Base-by-base conservation (phyloP, 2,797 vertebrate species). In the Eidolon dupreanum region DNA sequence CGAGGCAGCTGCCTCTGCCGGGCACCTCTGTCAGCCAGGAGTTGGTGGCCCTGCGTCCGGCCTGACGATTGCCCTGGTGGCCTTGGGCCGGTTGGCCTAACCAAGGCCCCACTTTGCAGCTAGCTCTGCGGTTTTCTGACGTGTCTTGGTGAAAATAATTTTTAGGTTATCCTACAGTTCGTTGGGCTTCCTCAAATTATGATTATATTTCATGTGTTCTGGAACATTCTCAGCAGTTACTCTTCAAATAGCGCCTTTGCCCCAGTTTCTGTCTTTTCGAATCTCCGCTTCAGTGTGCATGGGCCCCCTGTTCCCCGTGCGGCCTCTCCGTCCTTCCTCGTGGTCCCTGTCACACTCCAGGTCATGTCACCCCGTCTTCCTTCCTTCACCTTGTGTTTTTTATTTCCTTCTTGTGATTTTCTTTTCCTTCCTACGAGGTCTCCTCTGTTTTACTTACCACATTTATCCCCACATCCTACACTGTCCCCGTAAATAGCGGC, bases 1-100 rank as follows among this genome's bases (percentile, higher is more conserved):
- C 8, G 13, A 61, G 61, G 59, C 26, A 5, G 26, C 59, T 38
- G 51, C 74, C 49, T 43, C 8, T 19, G 26, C 28, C 10, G 57
- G 11, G 3, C 16, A 24, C 6, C 41, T n/a, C 43, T 10, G 5
- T n/a, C 57, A 2, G 20, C 78, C 0, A 7, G 1, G 15, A 26
- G 68, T 6, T 31, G 43, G 28, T 13, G 16, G 38, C 20, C 31
- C 16, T 7, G 28, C 5, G 24, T 43, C 31, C 4, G 20, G 20
- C 41, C 20, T 13, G 4, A 24, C 28, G 19, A 15, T 17, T 43
- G 31, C 36, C 53, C 28, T 33, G 53, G 38, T n/a, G 20, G 55
- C 13, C 41, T 13, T 5, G 13, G 19, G 20, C 28, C 5, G 1
- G 1, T n/a, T 7, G 28, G 66, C 13, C 28, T 66, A 10, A 36